Evolutionary conservation across 1,140 invertebrate genomes (phyloP), one percentile per base, ranked within the genome.

Genomic region (Drosophila tropicalis): DNA sequence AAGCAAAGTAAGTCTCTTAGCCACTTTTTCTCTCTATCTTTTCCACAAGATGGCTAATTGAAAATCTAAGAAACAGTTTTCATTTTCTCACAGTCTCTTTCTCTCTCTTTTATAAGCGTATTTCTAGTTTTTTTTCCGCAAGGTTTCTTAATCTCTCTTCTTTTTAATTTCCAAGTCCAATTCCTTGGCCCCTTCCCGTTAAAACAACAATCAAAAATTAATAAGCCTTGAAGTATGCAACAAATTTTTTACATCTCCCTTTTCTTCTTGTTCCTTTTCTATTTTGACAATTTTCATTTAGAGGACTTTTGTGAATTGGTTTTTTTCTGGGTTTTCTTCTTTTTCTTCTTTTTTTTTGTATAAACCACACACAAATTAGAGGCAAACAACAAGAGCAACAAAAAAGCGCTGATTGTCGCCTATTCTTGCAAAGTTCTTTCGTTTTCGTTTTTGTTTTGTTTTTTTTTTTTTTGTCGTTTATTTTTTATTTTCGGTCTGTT

Each of bases 351-450:
- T 60, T 70, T 74, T 73, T 65, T 75, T 76, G 71, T 75, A 79
- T 76, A 79, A 83, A 89, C 83, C 83, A 69, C 83, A 87, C 62
- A 75, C 83, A 87, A 87, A 87, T 87, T 87, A 89, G 77, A 78
- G 58, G 67, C 72, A 82, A 82, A 86, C 73, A 78, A 78, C 74
- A 64, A 83, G 77, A 41, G 67, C 60, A 69, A 70, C 44, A 73
- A 76, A 80, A 74, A 25, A 89, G 71, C 70, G 76, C 77, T 89
- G 84, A 89, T 89, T 89, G 85, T 84, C 83, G 83, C 62, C 84
- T 87, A 87, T 87, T 87, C 84, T 79, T 75, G 67, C 56, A 67
- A 75, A 83, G 56, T 70, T 82, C 15, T 54, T 73, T 76, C 44
- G 44, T 51, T 51, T 44, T 47, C 41, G 2, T 17, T 5, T 44